These are phyloP conservation scores for Subacronicta megacephala DNA, from an alignment of 2,888 invertebrate species.

Conservation along the genomic window DNA sequence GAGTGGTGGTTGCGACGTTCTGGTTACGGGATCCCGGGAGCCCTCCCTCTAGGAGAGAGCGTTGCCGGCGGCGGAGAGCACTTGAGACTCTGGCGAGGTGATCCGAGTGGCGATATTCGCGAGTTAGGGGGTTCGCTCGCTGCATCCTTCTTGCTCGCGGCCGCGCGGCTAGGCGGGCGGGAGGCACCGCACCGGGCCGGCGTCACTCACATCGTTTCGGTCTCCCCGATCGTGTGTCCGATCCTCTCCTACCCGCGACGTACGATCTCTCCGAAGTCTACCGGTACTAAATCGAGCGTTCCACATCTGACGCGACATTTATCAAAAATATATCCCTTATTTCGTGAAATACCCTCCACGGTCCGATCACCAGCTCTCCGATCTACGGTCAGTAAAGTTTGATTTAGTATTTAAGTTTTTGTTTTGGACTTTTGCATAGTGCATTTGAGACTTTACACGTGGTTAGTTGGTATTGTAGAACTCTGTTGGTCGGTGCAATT, in stretches of 20 bases:
- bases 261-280: slow-evolving; percentile 84
- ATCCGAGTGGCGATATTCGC: slow-evolving; percentile 86
- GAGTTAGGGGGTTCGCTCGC: slow-evolving; percentile 74
- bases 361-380: slow-evolving; percentile 58
- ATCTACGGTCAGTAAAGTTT: slow-evolving; percentile 59
- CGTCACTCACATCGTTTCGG: slow-evolving; percentile 87
- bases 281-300: slow-evolving; percentile 80
- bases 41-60: slow-evolving; percentile 85
- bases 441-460: slow-evolving; percentile 64
- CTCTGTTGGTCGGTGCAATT: slow-evolving; percentile 71
- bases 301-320: slow-evolving; percentile 72
- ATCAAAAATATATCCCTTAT: slow-evolving; percentile 67
- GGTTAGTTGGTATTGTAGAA: slow-evolving; percentile 64
- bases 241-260: slow-evolving; percentile 86
- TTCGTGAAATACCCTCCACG: slow-evolving; percentile 62
- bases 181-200: slow-evolving; percentile 74
- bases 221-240: slow-evolving; percentile 86
- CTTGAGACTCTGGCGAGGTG: slow-evolving; percentile 84
- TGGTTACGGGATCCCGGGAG: slow-evolving; percentile 64
- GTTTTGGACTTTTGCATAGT: slow-evolving; percentile 51
- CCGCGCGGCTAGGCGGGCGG: slow-evolving; percentile 82
- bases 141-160: slow-evolving; percentile 87
- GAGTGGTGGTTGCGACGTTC: slow-evolving; percentile 69
- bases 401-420: slow-evolving; percentile 55
- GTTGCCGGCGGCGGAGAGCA: slow-evolving; percentile 78